Base-by-base conservation (phyloP, 1,140 invertebrate genomes). In the Acyrthosiphon pisum region DNA sequence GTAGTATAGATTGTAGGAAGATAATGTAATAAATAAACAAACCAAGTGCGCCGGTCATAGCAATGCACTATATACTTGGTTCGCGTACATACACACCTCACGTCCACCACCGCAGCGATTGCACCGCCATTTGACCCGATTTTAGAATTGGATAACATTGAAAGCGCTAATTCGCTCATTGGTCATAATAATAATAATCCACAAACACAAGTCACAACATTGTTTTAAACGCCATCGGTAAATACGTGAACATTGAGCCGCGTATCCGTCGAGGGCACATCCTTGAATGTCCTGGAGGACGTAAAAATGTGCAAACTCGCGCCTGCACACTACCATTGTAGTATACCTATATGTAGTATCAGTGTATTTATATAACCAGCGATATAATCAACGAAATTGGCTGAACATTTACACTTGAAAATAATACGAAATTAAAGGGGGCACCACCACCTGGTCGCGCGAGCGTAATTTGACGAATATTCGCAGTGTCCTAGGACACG, bases 241-340 rank as follows among this genome's bases (percentile, higher is more conserved):
- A n/a, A 50, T 89, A 35, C 30, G 68, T 91, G 30, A n/a, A 91
- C 46, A 91, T 91, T 83, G 35, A 68, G 44, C 68, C 30, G 76
- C 9, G 0, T 89, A 50, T 35, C 46, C 23, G 46, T 46, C 91
- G 91, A 93, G 91, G 91, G 81, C 91, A 93, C 81, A 93, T 93
- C 91, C 91, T 93, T 93, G 91, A 93, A 86, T 83, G 48, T 56
- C 48, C 91, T 48, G 76, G 91, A 84, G 91, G 81, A 93, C 76
- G 26, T 18, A 86, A 30, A 48, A 83, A 93, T 53, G 20, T 35
- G 30, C 76, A 56, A 86, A 93, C 7, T 93, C 46, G 35, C 76
- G 53, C 2, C 50, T 46, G 35, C 35, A 23, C 81, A 86, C 4
- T 50, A 56, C n/a, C 6, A 53, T 53, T 53, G 23, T 23, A 53